These are phyloP conservation scores for Gerris lacustris DNA, from an alignment of 2,888 invertebrate genomes.

Conservation along the genomic window DNA sequence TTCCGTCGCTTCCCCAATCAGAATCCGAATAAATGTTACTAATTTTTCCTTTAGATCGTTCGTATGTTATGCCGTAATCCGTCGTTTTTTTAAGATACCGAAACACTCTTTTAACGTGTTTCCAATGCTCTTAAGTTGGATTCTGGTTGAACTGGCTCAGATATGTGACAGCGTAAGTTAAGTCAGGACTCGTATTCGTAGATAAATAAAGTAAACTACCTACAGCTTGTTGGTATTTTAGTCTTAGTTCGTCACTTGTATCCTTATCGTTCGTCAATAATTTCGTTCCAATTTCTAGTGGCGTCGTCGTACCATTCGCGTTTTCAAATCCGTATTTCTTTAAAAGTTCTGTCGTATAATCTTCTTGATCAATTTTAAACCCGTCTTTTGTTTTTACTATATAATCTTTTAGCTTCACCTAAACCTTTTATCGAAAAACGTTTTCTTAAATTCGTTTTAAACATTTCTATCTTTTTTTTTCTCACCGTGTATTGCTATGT, in stretches of 20 bases:
- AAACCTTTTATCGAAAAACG: background rate
- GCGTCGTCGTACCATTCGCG: background rate
- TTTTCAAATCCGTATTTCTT: background rate
- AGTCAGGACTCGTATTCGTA: background rate
- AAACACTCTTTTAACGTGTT: background rate
- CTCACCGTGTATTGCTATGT: conserved; percentile 5
- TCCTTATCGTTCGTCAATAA: background rate
- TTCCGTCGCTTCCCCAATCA: background rate
- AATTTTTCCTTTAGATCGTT: background rate
- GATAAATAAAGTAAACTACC: background rate
- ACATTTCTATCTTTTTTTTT: background rate
- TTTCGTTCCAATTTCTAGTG: conserved; percentile 4
- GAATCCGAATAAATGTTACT: background rate
- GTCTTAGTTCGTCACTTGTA: background rate
- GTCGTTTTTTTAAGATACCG: background rate
- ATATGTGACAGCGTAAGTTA: background rate
- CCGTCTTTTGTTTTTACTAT: background rate
- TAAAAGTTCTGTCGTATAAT: background rate
- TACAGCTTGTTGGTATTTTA: background rate
- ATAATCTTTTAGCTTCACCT: conserved; percentile 3
- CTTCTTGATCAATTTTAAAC: background rate
- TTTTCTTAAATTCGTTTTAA: background rate
- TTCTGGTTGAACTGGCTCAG: conserved; percentile 5
- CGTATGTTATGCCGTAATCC: background rate
- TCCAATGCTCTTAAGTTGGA: background rate